Base-by-base conservation (phyloP, 1,140 invertebrate genomes). In the Drosophila lacteicornis region DNA sequence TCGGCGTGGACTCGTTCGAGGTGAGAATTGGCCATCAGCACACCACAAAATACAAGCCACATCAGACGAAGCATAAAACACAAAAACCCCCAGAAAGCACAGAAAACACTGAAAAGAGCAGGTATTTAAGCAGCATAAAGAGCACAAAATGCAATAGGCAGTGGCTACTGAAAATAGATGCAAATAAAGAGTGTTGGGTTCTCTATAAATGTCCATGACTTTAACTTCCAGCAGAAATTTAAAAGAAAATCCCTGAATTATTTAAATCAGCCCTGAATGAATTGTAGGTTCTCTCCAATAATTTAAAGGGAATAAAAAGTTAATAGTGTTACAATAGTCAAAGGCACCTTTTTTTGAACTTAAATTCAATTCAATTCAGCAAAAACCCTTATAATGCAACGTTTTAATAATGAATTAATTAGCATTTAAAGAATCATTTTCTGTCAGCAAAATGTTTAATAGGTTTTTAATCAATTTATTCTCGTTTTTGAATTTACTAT, bases 1-100 rank as follows among this genome's bases (percentile, higher is more conserved):
- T 99, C 46, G 99, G 99, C 49, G 95, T 99, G n/a, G 97, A 98
- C 93, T 97, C 96, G 65, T 96, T 99, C 83, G 95, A 97, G 92
- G 92, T 92, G 62, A 80, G 78, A 40, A 56, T 56, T 56, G n/a
- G 30, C 51, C 15, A n/a, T 15, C 22, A 25, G 22, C 15, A 45
- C 9, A 36, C n/a, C 22, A 40, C 53, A 56, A 56, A 40, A 56
- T 56, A 56, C 53, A 40, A 9, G 1, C 53, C 36, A 15, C 53
- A 25, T n/a, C 53, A 56, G 53, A 25, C 53, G 36, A 11, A 1
- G 22, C 30, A n/a, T 4, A 25, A 62, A 63, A 46, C 45, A 27
- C 19, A 42, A 57, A 79, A 15, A 3, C 27, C 30, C 11, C 1
- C 15, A n/a, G 3, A 38, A 55, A 30, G 27, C 27, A 30, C 15